Conservation (phyloP, 2,797 vertebrate species). For the Oryzias dopingdopingensis region DNA sequence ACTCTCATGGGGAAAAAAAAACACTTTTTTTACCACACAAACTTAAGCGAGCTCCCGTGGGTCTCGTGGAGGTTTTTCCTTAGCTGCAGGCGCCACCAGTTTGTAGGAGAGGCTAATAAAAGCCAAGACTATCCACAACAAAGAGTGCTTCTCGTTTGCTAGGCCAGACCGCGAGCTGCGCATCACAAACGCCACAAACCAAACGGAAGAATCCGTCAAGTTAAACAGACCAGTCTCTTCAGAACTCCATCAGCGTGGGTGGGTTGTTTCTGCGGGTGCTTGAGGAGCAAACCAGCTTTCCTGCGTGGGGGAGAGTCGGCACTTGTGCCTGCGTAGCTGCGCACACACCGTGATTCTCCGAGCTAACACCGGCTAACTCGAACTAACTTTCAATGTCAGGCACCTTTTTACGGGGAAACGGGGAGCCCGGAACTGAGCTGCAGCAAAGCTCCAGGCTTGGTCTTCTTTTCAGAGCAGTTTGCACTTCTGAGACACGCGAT, state of each 20-base stretch:
- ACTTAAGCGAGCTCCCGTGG: no score
- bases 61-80: no score
- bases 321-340: slow-evolving; percentile 54
- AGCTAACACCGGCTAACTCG: slow-evolving; percentile 50
- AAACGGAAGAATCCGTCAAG: no score
- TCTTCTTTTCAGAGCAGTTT: slow-evolving; percentile 18
- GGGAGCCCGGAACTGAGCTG: background rate
- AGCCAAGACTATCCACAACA: no score
- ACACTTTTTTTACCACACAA: no score
- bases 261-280: background rate
- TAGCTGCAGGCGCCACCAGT: no score
- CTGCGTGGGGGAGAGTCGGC: slow-evolving; percentile 46
- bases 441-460: background rate
- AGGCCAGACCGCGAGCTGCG: no score
- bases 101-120: no score
- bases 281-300: slow-evolving; percentile 51
- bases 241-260: background rate
- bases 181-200: no score
- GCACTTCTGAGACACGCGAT: background rate
- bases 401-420: slow-evolving; percentile 11
- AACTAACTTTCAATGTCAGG: slow-evolving; percentile 23
- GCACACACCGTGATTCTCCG: slow-evolving; percentile 40
- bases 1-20: no score
- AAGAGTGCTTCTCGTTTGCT: no score
- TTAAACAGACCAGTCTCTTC: background rate